Percentiles rank a stretch among this genome's conserved stretches.
Conservation (phyloP, 2,888 invertebrate species). For the Pammene fasciana region DNA sequence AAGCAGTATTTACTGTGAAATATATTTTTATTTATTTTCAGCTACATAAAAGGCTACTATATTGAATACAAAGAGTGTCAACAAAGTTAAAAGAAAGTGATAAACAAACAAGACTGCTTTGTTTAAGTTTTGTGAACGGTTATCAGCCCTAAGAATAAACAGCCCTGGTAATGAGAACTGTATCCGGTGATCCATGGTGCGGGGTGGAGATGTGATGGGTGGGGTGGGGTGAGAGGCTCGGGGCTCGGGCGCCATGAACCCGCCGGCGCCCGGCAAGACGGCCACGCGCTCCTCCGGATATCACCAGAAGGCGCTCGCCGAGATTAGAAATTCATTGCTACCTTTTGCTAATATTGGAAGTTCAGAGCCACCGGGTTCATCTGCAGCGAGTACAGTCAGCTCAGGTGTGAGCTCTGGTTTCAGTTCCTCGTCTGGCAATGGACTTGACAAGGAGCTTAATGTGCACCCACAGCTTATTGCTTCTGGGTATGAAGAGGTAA, state of each 20-base stretch:
- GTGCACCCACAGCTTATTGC: constrained; percentile 86
- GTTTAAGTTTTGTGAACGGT: constrained; percentile 26
- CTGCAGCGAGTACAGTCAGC: constrained; percentile 89
- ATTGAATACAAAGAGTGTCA: constrained; percentile 18
- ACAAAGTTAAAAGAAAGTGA: constrained; percentile 41
- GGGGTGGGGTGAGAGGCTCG: constrained; percentile 82
- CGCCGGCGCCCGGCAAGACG: constrained; percentile 85
- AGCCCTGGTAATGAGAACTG: constrained; percentile 53
- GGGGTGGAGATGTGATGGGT: constrained; percentile 75
- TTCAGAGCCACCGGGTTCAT: constrained; percentile 86
- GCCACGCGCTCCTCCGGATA: constrained; percentile 90
- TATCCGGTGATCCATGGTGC: constrained; percentile 61
- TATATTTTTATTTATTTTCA: constrained; percentile 22
- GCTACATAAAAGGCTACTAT: constrained; percentile 10
- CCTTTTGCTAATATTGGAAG: constrained; percentile 89
- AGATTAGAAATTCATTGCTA: constrained; percentile 91
- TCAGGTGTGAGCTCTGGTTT: constrained; percentile 84
- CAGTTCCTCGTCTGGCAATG: constrained; percentile 83
- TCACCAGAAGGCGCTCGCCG: constrained; percentile 93
- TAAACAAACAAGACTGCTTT: constrained; percentile 40
- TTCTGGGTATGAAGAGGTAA: constrained; percentile 90
- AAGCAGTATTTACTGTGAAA: neutral
- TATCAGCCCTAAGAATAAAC: constrained; percentile 18
- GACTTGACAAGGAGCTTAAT: constrained; percentile 86
- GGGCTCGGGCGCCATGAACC: constrained; percentile 84